These are phyloP conservation scores for Drosophila bocqueti DNA, from an alignment of 1,140 invertebrate species.

Conservation along the genomic window DNA sequence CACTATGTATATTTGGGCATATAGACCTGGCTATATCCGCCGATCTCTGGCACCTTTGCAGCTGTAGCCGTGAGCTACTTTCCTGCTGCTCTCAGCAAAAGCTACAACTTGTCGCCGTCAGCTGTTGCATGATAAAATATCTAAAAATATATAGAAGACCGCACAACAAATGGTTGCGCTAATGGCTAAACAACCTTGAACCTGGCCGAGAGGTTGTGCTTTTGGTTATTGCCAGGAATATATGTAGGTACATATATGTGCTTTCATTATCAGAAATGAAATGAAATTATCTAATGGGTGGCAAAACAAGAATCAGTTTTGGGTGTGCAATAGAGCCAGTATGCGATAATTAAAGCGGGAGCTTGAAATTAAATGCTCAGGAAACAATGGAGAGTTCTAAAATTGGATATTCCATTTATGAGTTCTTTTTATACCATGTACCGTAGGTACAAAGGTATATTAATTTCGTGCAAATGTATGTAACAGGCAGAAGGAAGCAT, in stretches of 20 bases:
- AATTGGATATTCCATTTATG: background rate
- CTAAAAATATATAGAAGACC: slow-evolving; percentile 67
- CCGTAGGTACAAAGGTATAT: too few relatives aligned
- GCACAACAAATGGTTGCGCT: slow-evolving; percentile 29
- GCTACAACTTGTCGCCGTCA: slow-evolving; percentile 67
- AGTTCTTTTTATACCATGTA: too few relatives aligned
- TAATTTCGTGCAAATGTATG: too few relatives aligned
- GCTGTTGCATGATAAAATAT: slow-evolving; percentile 79
- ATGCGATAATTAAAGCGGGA: slow-evolving; percentile 4
- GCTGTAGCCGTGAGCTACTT: slow-evolving; percentile 33
- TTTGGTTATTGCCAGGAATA: slow-evolving; percentile 36
- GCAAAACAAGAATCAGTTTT: slow-evolving; percentile 18
- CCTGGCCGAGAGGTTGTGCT: slow-evolving; percentile 69
- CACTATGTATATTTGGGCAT: slow-evolving; percentile 21
- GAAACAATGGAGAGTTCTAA: background rate
- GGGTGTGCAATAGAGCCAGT: slow-evolving; percentile 8
- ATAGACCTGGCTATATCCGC: slow-evolving; percentile 22
- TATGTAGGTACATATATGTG: slow-evolving; percentile 9
- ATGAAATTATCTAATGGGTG: slow-evolving; percentile 44
- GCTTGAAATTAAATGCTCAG: background rate
- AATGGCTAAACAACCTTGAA: slow-evolving; percentile 68
- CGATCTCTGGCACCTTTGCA: slow-evolving; percentile 31
- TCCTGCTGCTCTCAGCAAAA: slow-evolving; percentile 9
- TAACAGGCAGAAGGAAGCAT: too few relatives aligned
- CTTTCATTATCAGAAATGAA: slow-evolving; percentile 40